Percentiles rank a stretch among this genome's conserved stretches.
phyloP scores from a whole-genome alignment of 2,888 invertebrate species.

The Yponomeuta plumbellus region DNA sequence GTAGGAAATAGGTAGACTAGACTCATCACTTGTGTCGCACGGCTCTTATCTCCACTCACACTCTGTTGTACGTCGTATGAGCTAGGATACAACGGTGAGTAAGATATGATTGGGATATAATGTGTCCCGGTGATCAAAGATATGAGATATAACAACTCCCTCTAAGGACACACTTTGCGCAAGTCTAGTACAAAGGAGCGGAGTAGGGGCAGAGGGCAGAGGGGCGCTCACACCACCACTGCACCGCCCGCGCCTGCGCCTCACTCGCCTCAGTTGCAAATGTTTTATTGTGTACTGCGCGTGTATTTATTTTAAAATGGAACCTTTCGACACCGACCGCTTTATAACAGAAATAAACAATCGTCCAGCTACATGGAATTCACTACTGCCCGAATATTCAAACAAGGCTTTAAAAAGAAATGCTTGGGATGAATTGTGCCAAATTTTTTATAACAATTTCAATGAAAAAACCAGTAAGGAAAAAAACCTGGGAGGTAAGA shows the following conservation, averaged over 20 bases:
- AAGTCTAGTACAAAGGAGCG: slow-evolving; percentile 16
- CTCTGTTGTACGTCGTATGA: no score
- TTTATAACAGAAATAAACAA: slow-evolving; percentile 22
- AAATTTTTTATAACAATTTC: no score
- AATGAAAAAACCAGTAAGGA: no score
- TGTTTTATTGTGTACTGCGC: slow-evolving; percentile 19
- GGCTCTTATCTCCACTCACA: no score
- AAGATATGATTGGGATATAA: no score
- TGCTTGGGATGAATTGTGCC: neutral
- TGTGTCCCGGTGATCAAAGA: no score
- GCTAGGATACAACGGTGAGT: no score
- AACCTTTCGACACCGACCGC: slow-evolving; percentile 19
- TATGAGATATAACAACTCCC: no score
- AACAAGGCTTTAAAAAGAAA: slow-evolving; percentile 1
- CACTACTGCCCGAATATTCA: neutral
- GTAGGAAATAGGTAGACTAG: no score
- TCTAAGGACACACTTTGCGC: slow-evolving; percentile 6
- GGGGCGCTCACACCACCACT: slow-evolving; percentile 17
- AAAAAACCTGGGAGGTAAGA: no score
- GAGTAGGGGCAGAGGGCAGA: slow-evolving; percentile 17
- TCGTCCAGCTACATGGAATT: slow-evolving; percentile 12
- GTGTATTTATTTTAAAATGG: slow-evolving; percentile 20
- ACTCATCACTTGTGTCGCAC: no score
- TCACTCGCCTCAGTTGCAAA: slow-evolving; percentile 16
- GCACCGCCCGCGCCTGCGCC: slow-evolving; percentile 17